Evolutionary conservation across 2,113 vertebrate genomes (phyloP), one percentile per base, ranked within the genome.

Genomic region (Ceyx melanurus): DNA sequence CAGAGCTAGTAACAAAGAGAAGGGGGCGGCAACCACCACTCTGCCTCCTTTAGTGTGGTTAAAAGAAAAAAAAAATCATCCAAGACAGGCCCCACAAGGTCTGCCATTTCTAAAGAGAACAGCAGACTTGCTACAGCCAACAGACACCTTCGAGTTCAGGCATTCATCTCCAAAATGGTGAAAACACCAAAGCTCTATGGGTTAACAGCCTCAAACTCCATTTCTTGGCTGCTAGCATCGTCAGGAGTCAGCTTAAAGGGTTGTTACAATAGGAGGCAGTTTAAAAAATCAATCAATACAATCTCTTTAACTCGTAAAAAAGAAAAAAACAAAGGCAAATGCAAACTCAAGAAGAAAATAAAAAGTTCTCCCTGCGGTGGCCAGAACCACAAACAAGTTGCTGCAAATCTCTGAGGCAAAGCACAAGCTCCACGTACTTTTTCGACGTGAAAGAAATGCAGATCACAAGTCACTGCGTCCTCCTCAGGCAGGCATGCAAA

Each of bases 21-120:
- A 95, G 95, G 96, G 97, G 97, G 97, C 97, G 97, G 96, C 75
- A 96, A 95, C 97, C 96, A 89, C 35, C 23, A 88, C 65, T 89
- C 94, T 56, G 78, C 54, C 95, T 94, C 87, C 56, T 93, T 88
- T 74, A 86, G 33, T 75, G 79, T 82, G 67, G 84, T 73, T 11
- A n/a, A 73, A 86, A 67, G 46, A 28, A 33, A 33, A 46, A 53
- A 46, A 45, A 22, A 50, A 13, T 6, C 72, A 48, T 15, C 26
- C 65, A 82, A 60, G 93, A 72, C 75, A 85, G 73, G 90, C 82
- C 92, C 85, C 94, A 90, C 58, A 72, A 37, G 45, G 61, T 66
- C 68, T 74, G 70, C 89, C 75, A 71, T 71, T 82, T 72, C 65
- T 85, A 65, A 64, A 78, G 86, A 78, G 86, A 92, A 90, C 15